Base-by-base conservation (phyloP, 1,140 invertebrate species). In the Anadara kagoshimensis region DNA sequence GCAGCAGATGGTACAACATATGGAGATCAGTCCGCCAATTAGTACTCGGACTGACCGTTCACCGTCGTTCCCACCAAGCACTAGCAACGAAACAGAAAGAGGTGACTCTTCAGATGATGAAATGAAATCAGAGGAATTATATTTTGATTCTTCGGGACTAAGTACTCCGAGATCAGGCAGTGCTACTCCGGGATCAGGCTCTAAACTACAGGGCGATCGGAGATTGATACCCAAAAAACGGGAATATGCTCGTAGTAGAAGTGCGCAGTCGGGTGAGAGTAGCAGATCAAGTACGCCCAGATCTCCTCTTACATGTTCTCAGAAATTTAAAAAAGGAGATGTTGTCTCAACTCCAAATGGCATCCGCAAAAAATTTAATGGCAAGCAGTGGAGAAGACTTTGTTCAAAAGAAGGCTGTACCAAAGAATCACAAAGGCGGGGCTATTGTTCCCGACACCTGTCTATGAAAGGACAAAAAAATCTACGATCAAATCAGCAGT, bases 261-360 rank as follows among this genome's bases (percentile, higher is more conserved):
- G 87, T 78, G 86, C 84, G 16, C 85, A 86, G 73, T 89, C 88
- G 8, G 79, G 84, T 18, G 88, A 88, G 59, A 87, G 86, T 68
- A 86, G 83, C 61, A 70, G 86, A 22, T 84, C 86, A 12, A 88
- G 86, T 72, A 88, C 88, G 10, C 87, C 88, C 11, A 78, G 87
- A 16, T 89, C 88, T 24, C 88, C 96, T 72, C 82, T 80, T 61
- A 77, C 96, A 26, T 36, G 29, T 36, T 79, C 96, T 85, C 95
- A 97, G 90, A 98, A 97, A 89, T 98, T 98, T 90, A 98, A 98
- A 90, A 99, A 99, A 90, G 98, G 98, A 74, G 98, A 99, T 89
- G 95, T 99, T 82, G 97, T 99, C 44, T 94, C 95, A 41, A 98
- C 96, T 58, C 95, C 97, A 57, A 98, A 96, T 86, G 98, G 98